Percentiles rank a stretch among this genome's conserved stretches.
Conservation (phyloP, 2,113 vertebrate genomes). For the Lasiurus cinereus region DNA sequence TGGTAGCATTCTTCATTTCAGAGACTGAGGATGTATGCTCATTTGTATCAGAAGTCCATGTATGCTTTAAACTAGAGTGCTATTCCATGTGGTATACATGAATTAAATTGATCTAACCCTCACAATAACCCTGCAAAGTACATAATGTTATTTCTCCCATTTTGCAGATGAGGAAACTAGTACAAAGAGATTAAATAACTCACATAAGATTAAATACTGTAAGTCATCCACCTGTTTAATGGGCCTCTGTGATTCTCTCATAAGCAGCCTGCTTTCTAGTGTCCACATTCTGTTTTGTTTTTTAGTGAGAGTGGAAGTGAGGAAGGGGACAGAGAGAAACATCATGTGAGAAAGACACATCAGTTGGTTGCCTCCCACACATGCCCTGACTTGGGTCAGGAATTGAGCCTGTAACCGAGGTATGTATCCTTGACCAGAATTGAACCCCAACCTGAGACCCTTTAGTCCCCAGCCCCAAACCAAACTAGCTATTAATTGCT, state of each 20-base stretch:
- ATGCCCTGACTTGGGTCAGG: too few relatives aligned
- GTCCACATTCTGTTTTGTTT: background rate
- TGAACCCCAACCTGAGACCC: too few relatives aligned
- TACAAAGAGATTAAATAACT: background rate
- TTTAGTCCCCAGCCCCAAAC: too few relatives aligned
- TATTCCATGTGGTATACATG: background rate
- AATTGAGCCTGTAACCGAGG: too few relatives aligned
- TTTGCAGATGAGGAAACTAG: background rate
- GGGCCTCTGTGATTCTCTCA: background rate
- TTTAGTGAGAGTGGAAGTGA: too few relatives aligned
- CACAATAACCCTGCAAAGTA: background rate
- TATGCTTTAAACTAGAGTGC: background rate
- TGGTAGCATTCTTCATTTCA: background rate
- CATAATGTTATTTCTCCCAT: background rate
- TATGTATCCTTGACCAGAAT: too few relatives aligned
- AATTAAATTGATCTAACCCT: conserved; percentile 20
- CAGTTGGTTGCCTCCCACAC: too few relatives aligned
- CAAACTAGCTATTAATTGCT: background rate
- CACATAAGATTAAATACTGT: background rate
- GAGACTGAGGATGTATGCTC: background rate
- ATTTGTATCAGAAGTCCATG: background rate
- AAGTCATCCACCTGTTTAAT: background rate
- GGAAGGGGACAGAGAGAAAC: too few relatives aligned
- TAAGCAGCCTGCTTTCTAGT: background rate
- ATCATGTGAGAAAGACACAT: too few relatives aligned